Conservation (phyloP, 2,113 vertebrate genomes). For the Trogon melanurus region DNA sequence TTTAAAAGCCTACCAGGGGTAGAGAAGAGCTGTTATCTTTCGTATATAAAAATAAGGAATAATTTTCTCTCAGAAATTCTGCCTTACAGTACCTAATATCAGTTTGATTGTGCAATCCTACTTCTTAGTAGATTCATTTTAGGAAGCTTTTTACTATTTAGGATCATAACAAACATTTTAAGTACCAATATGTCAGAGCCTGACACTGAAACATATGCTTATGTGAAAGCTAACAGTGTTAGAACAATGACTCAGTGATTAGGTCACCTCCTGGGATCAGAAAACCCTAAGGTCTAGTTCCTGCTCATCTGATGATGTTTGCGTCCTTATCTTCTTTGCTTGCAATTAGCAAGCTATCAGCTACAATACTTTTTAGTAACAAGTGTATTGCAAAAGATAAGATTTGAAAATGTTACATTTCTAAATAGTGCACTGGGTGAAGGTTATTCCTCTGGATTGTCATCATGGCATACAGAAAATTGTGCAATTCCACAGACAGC, state of each 20-base stretch:
- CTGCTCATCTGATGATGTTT: neutral
- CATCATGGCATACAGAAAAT: neutral
- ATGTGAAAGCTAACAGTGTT: neutral
- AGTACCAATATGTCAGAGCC: neutral
- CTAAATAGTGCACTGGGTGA: neutral
- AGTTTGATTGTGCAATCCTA: neutral
- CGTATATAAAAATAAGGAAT: neutral
- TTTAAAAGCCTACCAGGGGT: neutral
- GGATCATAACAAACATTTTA: neutral
- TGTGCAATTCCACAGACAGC: neutral
- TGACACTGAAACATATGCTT: neutral
- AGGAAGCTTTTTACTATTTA: neutral
- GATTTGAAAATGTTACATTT: slow-evolving; percentile 1
- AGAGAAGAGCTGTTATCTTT: neutral
- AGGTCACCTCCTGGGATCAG: neutral
- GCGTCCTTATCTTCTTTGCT: neutral
- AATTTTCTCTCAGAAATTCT: neutral
- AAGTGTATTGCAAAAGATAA: neutral
- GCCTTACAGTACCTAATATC: neutral
- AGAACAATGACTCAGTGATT: neutral
- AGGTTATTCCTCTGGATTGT: neutral
- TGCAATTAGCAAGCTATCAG: neutral
- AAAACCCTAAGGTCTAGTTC: neutral
- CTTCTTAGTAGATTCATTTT: neutral
- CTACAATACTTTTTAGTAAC: neutral